Evolutionary conservation across 2,888 invertebrate species (phyloP).

Genomic region (Drosophila longiperda): DNA sequence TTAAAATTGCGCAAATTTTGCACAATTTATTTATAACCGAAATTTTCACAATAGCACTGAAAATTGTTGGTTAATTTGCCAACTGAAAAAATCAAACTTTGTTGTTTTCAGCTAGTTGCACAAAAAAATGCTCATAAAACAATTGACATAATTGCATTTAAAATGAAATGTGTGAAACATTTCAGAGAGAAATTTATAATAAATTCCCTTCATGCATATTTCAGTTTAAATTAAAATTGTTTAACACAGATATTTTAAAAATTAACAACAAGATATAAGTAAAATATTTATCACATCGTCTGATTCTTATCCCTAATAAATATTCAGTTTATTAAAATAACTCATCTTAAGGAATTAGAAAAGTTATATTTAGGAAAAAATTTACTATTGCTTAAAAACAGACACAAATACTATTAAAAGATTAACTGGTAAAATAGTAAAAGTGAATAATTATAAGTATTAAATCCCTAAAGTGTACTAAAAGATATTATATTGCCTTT

Average conservation of each 20-base stretch:
- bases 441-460: background rate
- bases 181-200: background rate
- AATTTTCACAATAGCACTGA: conserved; percentile 29
- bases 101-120: conserved; percentile 26
- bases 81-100: conserved; percentile 62
- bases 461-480: background rate
- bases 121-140: conserved; percentile 37
- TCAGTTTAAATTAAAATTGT: background rate
- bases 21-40: conserved; percentile 51
- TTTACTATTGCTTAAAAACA: background rate
- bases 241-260: background rate
- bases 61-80: conserved; percentile 56
- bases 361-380: background rate
- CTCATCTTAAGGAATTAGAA: too few relatives aligned
- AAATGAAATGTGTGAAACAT: conserved; percentile 13
- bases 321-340: background rate
- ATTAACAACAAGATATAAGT: background rate
- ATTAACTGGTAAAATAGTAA: background rate
- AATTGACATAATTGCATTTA: conserved; percentile 62
- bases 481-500: background rate
- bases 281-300: background rate
- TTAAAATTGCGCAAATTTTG: conserved; percentile 50
- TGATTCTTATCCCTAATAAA: too few relatives aligned
- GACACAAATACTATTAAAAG: background rate
- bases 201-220: background rate